A percentile compares a stretch with the other conserved stretches of the same genome.
phyloP scores from a whole-genome alignment of 1,140 invertebrate genomes.

The Caligus rogercresseyi region DNA sequence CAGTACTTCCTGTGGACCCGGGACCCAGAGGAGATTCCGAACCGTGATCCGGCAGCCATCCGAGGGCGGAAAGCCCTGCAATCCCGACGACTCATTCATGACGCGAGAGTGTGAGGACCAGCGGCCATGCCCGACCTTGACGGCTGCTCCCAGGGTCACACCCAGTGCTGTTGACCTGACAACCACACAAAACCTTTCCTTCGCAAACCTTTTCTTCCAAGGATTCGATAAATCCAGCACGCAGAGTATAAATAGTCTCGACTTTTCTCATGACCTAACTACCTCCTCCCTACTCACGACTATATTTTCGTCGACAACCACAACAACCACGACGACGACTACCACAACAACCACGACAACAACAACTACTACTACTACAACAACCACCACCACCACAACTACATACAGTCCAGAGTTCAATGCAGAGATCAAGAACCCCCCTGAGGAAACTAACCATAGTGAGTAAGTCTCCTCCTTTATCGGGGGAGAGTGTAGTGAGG shows the following conservation, averaged over 20 bases:
- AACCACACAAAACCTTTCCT: background rate
- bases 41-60: conserved; percentile 53
- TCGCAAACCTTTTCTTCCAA: background rate
- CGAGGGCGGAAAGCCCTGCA: conserved; percentile 53
- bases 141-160: background rate
- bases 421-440: background rate
- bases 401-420: conserved; percentile 4
- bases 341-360: conserved; percentile 1
- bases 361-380: background rate
- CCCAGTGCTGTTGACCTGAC: background rate
- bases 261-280: background rate
- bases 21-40: conserved; percentile 58
- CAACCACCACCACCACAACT: conserved; percentile 1
- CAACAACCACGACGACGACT: background rate
- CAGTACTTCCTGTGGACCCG: conserved; percentile 65
- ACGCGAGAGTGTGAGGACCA: background rate
- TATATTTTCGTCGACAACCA: background rate
- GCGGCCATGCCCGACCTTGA: conserved; percentile 7
- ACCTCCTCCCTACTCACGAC: background rate
- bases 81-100: conserved; percentile 39
- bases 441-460: too few relatives aligned
- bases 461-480: too few relatives aligned
- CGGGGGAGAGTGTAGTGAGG: too few relatives aligned
- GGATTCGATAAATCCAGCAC: background rate
- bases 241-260: background rate